Evolutionary conservation across 2,113 vertebrate species (phyloP), one percentile per base, ranked within the genome.

Genomic region (Chaetops frenatus): DNA sequence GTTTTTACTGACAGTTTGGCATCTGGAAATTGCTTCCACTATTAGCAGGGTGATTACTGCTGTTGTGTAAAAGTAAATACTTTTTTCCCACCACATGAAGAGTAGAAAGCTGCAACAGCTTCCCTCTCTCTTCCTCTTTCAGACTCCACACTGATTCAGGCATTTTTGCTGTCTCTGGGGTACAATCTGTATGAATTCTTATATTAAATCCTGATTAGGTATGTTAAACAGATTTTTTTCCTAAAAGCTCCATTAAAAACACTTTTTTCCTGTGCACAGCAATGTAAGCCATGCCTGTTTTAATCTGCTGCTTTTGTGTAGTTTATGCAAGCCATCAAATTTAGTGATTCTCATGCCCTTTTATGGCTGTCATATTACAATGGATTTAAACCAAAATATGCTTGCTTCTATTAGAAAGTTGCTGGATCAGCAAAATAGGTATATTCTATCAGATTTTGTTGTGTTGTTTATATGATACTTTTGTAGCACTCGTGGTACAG

Each of bases 301-400:
- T 80, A 87, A 88, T 86, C 62, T 31, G 5, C 21, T 60, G 7
- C 42, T 94, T 94, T 74, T 80, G 24, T 78, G 23, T 67, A n/a
- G 36, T 86, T 97, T 97, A 95, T 97, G 87, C 85, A 87, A 84
- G 38, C 70, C 57, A 81, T 97, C 86, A 95, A 87, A 92, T 94
- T 62, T 96, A 95, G 96, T 77, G 79, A 78, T 77, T 92, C 54
- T 81, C 27, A 25, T 93, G 78, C 29, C 74, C 38, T 83, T 87
- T 96, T 94, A 94, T 71, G 82, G 50, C 86, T 91, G 67, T 92
- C 35, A 23, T 78, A 61, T 65, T 72, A 11, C 48, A 95, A 77
- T 57, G 33, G 31, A 62, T 97, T 97, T 81, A 76, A 88, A 95
- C 42, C 61, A 45, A 85, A 96, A 81, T 83, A 58, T 85, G 64